A percentile compares a stretch with the other conserved stretches of the same genome.
These are phyloP conservation scores for Odontocerum albicorne DNA, from an alignment of 2,888 invertebrate species.

Conservation along the genomic window DNA sequence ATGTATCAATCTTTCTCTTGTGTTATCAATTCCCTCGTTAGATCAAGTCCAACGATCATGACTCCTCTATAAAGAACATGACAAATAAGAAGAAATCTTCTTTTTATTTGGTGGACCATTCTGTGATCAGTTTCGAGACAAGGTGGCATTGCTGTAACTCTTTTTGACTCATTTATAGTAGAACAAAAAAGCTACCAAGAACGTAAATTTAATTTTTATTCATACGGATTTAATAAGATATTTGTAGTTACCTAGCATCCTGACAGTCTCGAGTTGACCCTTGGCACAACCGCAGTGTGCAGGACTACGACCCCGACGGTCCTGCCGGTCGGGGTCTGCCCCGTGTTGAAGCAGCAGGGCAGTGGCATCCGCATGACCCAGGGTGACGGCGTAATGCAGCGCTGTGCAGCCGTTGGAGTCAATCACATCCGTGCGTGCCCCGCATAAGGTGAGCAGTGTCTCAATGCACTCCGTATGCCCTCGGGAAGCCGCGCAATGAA, in stretches of 20 bases:
- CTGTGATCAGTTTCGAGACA: too few relatives aligned
- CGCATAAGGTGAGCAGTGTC: conserved; percentile 82
- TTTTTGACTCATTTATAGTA: too few relatives aligned
- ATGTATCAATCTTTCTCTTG: too few relatives aligned
- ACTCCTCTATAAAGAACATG: too few relatives aligned
- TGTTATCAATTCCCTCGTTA: too few relatives aligned
- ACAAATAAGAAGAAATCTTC: too few relatives aligned
- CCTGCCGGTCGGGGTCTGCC: conserved; percentile 90
- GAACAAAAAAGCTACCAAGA: too few relatives aligned
- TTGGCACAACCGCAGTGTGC: conserved; percentile 95
- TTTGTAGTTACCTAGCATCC: conserved; percentile 69
- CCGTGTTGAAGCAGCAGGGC: conserved; percentile 85
- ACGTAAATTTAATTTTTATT: too few relatives aligned
- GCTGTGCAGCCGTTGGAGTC: conserved; percentile 96
- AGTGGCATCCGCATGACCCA: conserved; percentile 94
- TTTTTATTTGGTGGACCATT: too few relatives aligned
- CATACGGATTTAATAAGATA: too few relatives aligned
- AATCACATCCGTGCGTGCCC: conserved; percentile 83
- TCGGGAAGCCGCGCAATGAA: conserved; percentile 96
- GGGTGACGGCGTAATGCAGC: conserved; percentile 93
- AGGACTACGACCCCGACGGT: conserved; percentile 88
- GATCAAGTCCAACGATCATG: too few relatives aligned
- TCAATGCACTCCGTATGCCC: conserved; percentile 93
- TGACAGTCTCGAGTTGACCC: conserved; percentile 88
- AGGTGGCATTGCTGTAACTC: too few relatives aligned